A percentile compares a stretch with the other conserved stretches of the same genome.
These are phyloP conservation scores for Hecatera dysodea DNA, from an alignment of 2,888 invertebrate genomes.

Conservation along the genomic window DNA sequence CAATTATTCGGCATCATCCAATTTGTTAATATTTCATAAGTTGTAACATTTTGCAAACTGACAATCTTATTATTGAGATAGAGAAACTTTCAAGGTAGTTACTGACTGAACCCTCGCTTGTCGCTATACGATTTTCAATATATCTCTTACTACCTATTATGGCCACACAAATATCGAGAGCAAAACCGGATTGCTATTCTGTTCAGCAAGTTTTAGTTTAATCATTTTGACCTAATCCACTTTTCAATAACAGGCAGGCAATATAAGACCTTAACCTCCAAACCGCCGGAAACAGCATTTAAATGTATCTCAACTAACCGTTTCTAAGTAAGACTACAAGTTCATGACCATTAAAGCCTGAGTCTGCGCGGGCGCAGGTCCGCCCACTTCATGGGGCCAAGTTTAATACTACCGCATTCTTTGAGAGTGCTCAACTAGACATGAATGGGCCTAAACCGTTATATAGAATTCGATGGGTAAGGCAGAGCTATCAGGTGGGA, in stretches of 20 bases:
- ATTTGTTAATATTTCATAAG: too few species aligned
- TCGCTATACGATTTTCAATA: too few species aligned
- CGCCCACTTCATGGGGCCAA: conserved; percentile 35
- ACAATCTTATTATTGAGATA: too few species aligned
- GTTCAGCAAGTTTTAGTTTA: not conserved
- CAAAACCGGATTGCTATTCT: not conserved
- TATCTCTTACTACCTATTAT: too few species aligned
- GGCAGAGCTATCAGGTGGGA: not conserved
- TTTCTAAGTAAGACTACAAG: conserved; percentile 19
- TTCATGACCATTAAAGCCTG: conserved; percentile 25
- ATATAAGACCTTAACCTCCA: conserved; percentile 21
- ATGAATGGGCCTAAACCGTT: not conserved
- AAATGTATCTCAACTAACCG: conserved; percentile 2
- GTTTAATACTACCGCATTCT: conserved; percentile 37
- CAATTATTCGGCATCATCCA: too few species aligned
- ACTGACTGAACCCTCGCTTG: too few species aligned
- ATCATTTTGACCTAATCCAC: not conserved
- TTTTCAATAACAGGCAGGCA: not conserved
- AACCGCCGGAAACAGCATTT: conserved; percentile 23
- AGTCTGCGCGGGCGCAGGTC: conserved; percentile 29
- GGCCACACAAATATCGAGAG: too few species aligned
- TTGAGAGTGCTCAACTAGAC: not conserved
- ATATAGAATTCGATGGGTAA: not conserved
- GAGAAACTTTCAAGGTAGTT: too few species aligned
- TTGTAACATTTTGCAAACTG: too few species aligned